Conservation (phyloP, 2,113 vertebrate genomes). For the Brachyhypopomus occidentalis region DNA sequence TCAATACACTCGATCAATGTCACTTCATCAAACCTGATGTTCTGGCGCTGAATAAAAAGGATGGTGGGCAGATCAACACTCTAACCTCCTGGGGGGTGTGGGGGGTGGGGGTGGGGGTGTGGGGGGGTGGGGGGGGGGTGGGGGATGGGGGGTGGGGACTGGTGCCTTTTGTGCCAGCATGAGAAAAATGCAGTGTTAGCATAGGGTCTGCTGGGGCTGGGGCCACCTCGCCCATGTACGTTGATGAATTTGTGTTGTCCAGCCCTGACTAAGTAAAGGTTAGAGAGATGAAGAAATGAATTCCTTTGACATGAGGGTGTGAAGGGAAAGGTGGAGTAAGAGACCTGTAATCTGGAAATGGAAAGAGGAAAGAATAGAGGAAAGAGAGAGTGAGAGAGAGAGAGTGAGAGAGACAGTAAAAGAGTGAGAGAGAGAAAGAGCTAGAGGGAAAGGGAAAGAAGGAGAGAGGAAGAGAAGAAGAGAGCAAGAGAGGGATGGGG, state of each 20-base stretch:
- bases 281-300: constrained; percentile 12
- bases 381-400: constrained; percentile 27
- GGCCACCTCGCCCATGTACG: background rate
- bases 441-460: no score
- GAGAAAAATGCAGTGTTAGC: background rate
- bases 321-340: no score
- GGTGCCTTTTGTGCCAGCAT: no score
- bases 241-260: background rate
- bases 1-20: constrained; percentile 31
- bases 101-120: background rate
- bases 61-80: background rate
- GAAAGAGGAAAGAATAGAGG: background rate
- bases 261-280: background rate
- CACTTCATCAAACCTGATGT: constrained; percentile 42
- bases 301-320: background rate
- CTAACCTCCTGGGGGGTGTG: background rate
- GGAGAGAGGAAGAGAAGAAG: background rate
- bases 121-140: no score
- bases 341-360: background rate
- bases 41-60: background rate
- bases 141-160: no score
- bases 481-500: no score
- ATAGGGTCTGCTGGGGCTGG: background rate
- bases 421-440: constrained; percentile 35
- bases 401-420: constrained; percentile 55